phyloP scores from a whole-genome alignment of 1,140 invertebrate genomes.

The Diachasmimorpha longicaudata region DNA sequence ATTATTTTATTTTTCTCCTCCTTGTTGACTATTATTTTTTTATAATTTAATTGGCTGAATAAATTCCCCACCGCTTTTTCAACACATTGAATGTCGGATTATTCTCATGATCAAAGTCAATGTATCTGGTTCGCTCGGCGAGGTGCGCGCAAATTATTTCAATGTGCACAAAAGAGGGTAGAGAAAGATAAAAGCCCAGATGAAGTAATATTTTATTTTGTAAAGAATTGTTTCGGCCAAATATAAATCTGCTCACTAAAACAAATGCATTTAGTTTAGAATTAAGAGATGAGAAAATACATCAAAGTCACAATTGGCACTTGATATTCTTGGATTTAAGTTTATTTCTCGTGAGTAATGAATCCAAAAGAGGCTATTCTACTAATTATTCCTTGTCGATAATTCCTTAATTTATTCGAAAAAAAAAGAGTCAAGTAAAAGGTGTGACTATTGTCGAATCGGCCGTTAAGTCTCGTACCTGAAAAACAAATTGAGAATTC shows the following conservation, averaged over 20 bases:
- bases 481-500: constrained; percentile 11
- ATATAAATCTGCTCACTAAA: constrained; percentile 16
- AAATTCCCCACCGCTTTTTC: neutral
- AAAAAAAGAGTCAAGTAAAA: neutral
- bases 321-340: constrained; percentile 12
- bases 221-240: neutral
- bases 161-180: constrained; percentile 11
- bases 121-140: neutral
- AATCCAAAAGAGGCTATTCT: neutral
- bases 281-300: neutral
- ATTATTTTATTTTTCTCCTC: neutral
- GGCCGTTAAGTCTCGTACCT: constrained; percentile 30
- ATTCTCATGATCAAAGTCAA: neutral
- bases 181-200: neutral
- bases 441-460: constrained; percentile 7
- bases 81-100: neutral
- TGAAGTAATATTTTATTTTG: neutral
- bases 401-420: neutral
- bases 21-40: constrained; percentile 11
- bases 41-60: neutral
- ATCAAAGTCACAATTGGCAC: neutral
- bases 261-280: constrained; percentile 19
- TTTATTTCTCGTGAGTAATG: neutral
- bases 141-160: neutral
- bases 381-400: neutral